Base-by-base conservation (phyloP, 2,888 invertebrate genomes). In the Oxytorus armatus region DNA sequence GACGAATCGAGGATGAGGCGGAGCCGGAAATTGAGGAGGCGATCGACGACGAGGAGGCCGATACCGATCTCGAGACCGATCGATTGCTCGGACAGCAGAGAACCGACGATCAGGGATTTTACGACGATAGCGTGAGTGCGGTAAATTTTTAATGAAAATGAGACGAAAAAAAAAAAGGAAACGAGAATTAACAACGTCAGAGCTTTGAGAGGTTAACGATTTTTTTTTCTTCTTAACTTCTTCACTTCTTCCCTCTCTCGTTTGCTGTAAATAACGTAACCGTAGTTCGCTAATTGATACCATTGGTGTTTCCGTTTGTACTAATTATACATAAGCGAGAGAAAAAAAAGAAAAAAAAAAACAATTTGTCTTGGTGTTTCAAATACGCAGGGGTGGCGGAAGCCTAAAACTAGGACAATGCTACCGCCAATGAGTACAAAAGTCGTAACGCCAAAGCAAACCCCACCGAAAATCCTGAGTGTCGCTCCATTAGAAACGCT, bases 41-140 rank as follows among this genome's bases (percentile, higher is more conserved):
- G 8, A 89, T 89, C 1, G 91, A 91, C 42, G 92, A 92, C 42
- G 97, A 96, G 90, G 98, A 98, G 92, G 97, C 98, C 25, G 99
- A 99, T 90, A 99, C 99, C 0, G 99, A 99, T 92, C 95, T 98
- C 86, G 99, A 99, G 93, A 99, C 99, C n/a, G 99, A 99, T 92
- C 94, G 98, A 87, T 93, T 99, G 81, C 94, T 99, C 79, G 98
- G 98, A 16, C 98, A 98, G 90, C 98, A 98, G 92, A 94, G 98
- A 85, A 96, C 97, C n/a, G 97, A 97, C 87, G 97, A 97, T 92
- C 97, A 97, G 91, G 97, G 97, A 78, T 97, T 97, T 92, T 97
- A 97, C 87, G 97, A 97, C 88, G 97, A 97, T 85, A 97, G 97
- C 94, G 96, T 96, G 88, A 80, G 82, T 82, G 25, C 10, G n/a